These are phyloP conservation scores for Archips crataeganus DNA, from an alignment of 2,888 invertebrate species.

Conservation along the genomic window DNA sequence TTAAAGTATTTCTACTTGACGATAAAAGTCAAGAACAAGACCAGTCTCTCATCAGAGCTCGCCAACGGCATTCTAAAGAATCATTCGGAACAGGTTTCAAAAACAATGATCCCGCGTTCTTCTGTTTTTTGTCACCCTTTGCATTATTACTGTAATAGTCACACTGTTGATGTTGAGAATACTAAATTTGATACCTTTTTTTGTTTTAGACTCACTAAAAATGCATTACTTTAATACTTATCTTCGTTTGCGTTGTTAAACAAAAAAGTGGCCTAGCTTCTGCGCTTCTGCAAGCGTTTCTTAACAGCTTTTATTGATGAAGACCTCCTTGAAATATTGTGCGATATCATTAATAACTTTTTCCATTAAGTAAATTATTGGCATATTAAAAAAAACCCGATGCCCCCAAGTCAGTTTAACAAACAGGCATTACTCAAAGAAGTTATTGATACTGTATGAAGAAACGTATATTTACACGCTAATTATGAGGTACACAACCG, in stretches of 20 bases:
- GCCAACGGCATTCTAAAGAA: slow-evolving; percentile 42
- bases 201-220: slow-evolving; percentile 12
- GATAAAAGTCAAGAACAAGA: slow-evolving; percentile 37
- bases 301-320: slow-evolving; percentile 13
- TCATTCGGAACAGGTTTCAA: slow-evolving; percentile 41
- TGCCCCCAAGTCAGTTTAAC: slow-evolving; percentile 27
- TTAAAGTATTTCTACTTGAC: slow-evolving; percentile 26
- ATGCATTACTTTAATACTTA: not conserved
- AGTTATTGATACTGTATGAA: slow-evolving; percentile 48
- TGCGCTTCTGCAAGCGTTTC: not conserved
- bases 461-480: slow-evolving; percentile 44
- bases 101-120: slow-evolving; percentile 41
- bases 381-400: slow-evolving; percentile 36
- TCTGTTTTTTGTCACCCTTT: slow-evolving; percentile 40
- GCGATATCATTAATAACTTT: slow-evolving; percentile 36
- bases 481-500: slow-evolving; percentile 43
- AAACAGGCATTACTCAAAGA: slow-evolving; percentile 43
- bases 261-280: not conserved
- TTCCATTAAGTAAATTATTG: slow-evolving; percentile 35
- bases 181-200: slow-evolving; percentile 23
- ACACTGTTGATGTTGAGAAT: slow-evolving; percentile 35
- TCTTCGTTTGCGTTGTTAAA: not conserved
- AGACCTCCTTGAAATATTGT: slow-evolving; percentile 33
- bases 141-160: slow-evolving; percentile 40
- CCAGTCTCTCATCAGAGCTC: slow-evolving; percentile 39